These are phyloP conservation scores for Zosterops hypoxanthus DNA, from an alignment of 2,113 vertebrate species.

Conservation along the genomic window DNA sequence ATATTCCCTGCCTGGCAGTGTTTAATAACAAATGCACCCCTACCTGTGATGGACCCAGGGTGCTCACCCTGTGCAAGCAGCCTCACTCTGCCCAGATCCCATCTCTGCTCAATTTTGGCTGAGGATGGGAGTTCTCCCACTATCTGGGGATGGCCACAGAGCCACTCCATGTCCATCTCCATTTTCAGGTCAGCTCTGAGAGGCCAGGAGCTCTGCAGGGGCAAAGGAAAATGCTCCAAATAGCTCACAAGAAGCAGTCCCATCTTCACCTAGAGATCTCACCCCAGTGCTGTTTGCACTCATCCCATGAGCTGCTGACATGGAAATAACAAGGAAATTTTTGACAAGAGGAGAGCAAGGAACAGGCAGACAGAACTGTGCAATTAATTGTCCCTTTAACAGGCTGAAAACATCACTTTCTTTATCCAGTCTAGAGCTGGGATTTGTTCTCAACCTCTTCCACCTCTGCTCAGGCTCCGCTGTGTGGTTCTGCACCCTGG, in stretches of 20 bases:
- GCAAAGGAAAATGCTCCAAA: background rate
- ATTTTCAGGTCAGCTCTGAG: background rate
- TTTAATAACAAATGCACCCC: background rate
- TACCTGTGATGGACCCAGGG: no score
- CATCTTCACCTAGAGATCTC: background rate
- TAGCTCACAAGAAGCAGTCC: background rate
- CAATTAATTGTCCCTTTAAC: background rate
- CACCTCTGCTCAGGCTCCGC: background rate
- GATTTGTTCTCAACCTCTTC: background rate
- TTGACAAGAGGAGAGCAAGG: slow-evolving; percentile 3
- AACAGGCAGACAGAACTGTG: slow-evolving; percentile 9
- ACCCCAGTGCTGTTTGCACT: background rate
- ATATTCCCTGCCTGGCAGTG: background rate
- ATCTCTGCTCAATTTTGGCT: background rate
- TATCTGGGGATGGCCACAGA: background rate
- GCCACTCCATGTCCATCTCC: background rate
- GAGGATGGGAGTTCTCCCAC: background rate
- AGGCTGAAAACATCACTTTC: background rate
- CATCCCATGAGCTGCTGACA: background rate
- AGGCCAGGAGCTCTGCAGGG: background rate
- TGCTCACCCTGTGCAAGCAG: background rate
- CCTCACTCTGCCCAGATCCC: background rate
- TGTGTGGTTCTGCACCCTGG: background rate
- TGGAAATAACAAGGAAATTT: background rate
- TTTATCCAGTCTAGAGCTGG: background rate